These are phyloP conservation scores for Pantherophis guttatus DNA, from an alignment of 2,113 vertebrate species.

Conservation along the genomic window DNA sequence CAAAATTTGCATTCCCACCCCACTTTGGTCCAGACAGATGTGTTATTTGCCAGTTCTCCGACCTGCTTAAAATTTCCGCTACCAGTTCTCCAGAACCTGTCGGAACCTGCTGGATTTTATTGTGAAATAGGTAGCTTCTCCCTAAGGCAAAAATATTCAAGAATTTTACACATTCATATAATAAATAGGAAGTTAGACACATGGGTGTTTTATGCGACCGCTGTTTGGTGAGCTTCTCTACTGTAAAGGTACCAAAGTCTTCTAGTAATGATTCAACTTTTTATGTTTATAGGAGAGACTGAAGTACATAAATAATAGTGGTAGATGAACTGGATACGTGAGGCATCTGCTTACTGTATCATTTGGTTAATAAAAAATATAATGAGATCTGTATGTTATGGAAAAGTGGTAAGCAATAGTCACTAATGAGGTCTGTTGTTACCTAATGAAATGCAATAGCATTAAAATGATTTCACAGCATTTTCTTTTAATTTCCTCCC, in stretches of 20 bases:
- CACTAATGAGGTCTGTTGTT: conserved; percentile 25
- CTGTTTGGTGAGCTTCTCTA: neutral
- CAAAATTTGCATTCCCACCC: too few species aligned
- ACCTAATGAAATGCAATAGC: conserved; percentile 38
- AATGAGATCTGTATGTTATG: conserved; percentile 5
- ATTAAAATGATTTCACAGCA: conserved; percentile 33
- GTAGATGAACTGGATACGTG: neutral
- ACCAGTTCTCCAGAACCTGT: too few species aligned
- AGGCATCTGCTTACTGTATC: neutral
- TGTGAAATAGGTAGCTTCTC: neutral
- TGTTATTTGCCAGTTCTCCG: too few species aligned
- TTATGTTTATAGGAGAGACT: neutral
- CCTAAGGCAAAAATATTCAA: neutral
- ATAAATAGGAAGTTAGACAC: neutral
- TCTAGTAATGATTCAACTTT: neutral
- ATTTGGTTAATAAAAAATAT: conserved; percentile 21
- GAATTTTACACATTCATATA: neutral
- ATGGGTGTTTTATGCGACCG: neutral
- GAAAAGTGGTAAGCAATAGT: conserved; percentile 32
- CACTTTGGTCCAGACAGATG: too few species aligned
- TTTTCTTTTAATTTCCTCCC: conserved; percentile 41
- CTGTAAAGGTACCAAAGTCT: neutral
- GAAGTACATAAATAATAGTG: neutral
- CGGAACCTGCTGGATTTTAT: too few species aligned
- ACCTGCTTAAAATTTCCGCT: too few species aligned